A percentile compares a stretch with the other conserved stretches of the same genome.
phyloP scores from a whole-genome alignment of 92 coral and sea anemone species.

The Anthopleura xanthogrammica region DNA sequence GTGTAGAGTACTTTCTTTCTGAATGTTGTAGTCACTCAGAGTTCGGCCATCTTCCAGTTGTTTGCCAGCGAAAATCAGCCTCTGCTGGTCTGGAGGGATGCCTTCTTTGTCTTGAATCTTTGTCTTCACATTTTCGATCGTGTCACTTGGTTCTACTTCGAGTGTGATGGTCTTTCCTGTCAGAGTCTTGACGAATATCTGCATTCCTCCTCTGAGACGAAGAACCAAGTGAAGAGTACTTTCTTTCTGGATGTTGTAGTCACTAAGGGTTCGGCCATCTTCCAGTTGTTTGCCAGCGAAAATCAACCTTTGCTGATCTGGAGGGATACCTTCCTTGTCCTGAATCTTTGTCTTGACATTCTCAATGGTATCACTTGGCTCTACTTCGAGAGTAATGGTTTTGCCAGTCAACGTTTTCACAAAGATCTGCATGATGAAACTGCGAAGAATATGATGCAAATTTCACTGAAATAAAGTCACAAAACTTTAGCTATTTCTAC shows the following conservation, averaged over 20 bases:
- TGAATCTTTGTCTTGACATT: slow-evolving; percentile 85
- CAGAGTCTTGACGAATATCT: slow-evolving; percentile 76
- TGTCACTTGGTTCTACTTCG: slow-evolving; percentile 88
- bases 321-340: slow-evolving; percentile 88
- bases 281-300: slow-evolving; percentile 89
- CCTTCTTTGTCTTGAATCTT: slow-evolving; percentile 91
- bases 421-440: slow-evolving; percentile 79
- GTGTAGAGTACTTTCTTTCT: slow-evolving; percentile 78
- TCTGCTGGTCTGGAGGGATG: slow-evolving; percentile 86
- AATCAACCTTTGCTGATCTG: slow-evolving; percentile 84
- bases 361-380: slow-evolving; percentile 82
- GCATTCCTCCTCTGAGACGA: slow-evolving; percentile 86
- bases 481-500: neutral
- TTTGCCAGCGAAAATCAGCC: slow-evolving; percentile 81
- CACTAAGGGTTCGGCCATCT: slow-evolving; percentile 87
- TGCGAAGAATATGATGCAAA: neutral
- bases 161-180: slow-evolving; percentile 88
- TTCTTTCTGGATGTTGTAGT: slow-evolving; percentile 79
- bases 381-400: slow-evolving; percentile 81
- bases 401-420: slow-evolving; percentile 85
- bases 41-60: slow-evolving; percentile 88
- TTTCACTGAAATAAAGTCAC: neutral
- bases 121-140: slow-evolving; percentile 79
- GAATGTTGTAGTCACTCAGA: slow-evolving; percentile 81
- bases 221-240: slow-evolving; percentile 79